Base-by-base conservation (phyloP, 2,113 vertebrate species). In the Scalopus aquaticus region DNA sequence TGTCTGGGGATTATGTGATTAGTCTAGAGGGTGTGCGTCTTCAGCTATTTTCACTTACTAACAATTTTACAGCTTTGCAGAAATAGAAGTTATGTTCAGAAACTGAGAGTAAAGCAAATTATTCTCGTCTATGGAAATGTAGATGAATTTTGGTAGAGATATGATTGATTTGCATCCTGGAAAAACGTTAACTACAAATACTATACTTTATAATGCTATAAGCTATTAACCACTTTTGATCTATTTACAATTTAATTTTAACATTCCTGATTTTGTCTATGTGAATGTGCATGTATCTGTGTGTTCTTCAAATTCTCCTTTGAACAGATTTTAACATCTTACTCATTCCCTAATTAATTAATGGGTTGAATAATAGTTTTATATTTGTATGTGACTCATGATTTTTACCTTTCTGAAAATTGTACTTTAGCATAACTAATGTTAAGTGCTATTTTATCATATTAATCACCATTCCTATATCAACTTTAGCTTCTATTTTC, bases 371-470 rank as follows among this genome's bases (percentile, higher is more conserved):
- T 69, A 90, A 84, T 81, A 73, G 19, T 16, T 85, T 42, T 81
- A 46, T 16, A 64, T 94, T 73, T 94, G 80, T 62, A 67, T 44
- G 26, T 86, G 90, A 93, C 67, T 94, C 88, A 95, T 82, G 73
- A 85, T 87, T 85, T 92, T 95, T 60, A 73, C 65, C 49, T 81
- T 95, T 77, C 44, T 49, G n/a, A 88, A 93, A 95, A 93, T 10
- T 79, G 32, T 54, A 56, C 60, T 88, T 95, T 51, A 69, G 32
- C 81, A 24, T 46, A 80, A 60, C 39, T 46, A 87, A 64, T 93
- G 65, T 78, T 81, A 62, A 93, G 54, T 93, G 46, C 32, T 81
- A 32, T n/a, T 69, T n/a, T 73, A 69, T 37, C 77, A 15, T 54
- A 58, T 80, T 70, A 90, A 44, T 65, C 54, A 67, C 72, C 35